Percentiles rank a stretch among this genome's conserved stretches.
phyloP scores from a whole-genome alignment of 2,797 vertebrate species.

The Myripristis jacobus region DNA sequence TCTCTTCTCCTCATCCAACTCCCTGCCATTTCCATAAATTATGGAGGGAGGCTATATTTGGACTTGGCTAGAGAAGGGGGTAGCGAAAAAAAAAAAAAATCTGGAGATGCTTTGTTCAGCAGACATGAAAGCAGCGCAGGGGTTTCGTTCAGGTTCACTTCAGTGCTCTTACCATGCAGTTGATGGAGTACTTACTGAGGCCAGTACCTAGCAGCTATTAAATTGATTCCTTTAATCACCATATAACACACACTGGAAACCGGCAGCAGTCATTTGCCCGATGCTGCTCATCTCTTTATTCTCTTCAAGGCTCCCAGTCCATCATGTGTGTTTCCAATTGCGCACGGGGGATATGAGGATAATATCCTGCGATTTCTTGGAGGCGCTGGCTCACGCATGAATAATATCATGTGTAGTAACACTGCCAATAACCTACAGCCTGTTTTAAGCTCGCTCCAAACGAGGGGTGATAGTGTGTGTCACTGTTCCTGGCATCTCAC shows the following conservation, averaged over 20 bases:
- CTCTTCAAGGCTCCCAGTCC: neutral
- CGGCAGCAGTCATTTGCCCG: neutral
- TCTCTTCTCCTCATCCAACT: constrained; percentile 48
- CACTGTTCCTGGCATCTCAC: constrained; percentile 16
- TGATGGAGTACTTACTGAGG: constrained; percentile 31
- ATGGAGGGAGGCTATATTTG: constrained; percentile 84
- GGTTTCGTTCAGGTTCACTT: constrained; percentile 23
- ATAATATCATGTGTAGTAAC: neutral
- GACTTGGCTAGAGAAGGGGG: constrained; percentile 37
- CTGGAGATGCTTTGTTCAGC: constrained; percentile 67
- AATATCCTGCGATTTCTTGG: neutral
- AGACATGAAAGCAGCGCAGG: constrained; percentile 50
- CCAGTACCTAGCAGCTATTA: neutral
- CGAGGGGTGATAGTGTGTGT: neutral
- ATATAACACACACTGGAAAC: neutral
- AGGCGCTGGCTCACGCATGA: neutral
- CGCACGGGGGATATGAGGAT: neutral
- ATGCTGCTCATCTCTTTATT: neutral
- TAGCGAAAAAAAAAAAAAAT: neutral
- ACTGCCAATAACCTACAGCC: neutral
- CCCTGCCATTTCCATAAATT: constrained; percentile 78
- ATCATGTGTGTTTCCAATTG: constrained; percentile 3
- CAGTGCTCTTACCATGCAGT: constrained; percentile 29
- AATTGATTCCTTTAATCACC: neutral
- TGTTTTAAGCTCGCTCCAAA: constrained; percentile 1